Percentiles rank a stretch among this genome's conserved stretches.
phyloP scores from a whole-genome alignment of 2,888 invertebrate genomes.

The Pseudolycoriella hygida region DNA sequence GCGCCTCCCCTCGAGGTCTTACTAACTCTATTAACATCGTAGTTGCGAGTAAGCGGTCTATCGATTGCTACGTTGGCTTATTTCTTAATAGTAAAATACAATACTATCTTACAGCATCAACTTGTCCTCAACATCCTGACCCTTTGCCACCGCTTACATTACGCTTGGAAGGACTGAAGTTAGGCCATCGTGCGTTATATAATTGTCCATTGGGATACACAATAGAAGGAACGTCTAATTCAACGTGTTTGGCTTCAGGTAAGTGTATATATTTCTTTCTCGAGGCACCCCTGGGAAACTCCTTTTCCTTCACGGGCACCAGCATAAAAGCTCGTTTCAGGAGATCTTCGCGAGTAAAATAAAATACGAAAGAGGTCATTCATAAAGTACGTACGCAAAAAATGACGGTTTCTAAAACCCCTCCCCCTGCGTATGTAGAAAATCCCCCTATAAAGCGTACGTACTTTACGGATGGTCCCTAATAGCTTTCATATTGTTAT shows the following conservation, averaged over 20 bases:
- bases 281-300: neutral
- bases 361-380: too few relatives aligned
- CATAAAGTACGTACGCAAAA: too few relatives aligned
- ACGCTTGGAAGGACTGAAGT: constrained; percentile 55
- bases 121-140: constrained; percentile 43
- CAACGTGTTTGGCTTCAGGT: constrained; percentile 70
- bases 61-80: too few relatives aligned
- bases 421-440: too few relatives aligned
- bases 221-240: constrained; percentile 55
- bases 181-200: constrained; percentile 50
- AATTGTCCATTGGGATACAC: constrained; percentile 61
- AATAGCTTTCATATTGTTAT: too few relatives aligned
- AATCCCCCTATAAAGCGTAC: too few relatives aligned
- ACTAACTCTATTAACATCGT: constrained; percentile 34
- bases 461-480: too few relatives aligned
- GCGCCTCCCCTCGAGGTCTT: constrained; percentile 62
- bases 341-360: too few relatives aligned
- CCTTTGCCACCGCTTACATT: constrained; percentile 44
- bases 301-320: neutral
- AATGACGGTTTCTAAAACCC: too few relatives aligned
- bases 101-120: too few relatives aligned
- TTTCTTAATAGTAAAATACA: too few relatives aligned
- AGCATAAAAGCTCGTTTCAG: neutral
- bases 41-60: constrained; percentile 49
- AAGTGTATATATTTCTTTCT: constrained; percentile 14